Evolutionary conservation across 64 coral and sea anemone species (phyloP).

Genomic region (Pocillopora damicornis): DNA sequence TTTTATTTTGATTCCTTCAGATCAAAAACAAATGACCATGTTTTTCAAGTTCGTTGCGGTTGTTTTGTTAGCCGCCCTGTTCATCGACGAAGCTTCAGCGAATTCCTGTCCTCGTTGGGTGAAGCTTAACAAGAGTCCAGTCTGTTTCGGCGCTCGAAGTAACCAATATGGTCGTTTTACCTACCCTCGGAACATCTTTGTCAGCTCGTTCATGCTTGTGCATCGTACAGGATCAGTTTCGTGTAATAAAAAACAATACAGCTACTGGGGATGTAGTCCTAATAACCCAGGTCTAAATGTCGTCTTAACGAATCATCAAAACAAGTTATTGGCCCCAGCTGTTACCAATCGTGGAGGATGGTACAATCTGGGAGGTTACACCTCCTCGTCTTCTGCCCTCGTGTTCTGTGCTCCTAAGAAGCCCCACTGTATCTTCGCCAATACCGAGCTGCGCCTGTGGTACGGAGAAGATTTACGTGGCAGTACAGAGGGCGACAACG

Average conservation of each 20-base stretch:
- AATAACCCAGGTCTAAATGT: neutral
- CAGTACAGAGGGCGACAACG: too few relatives aligned
- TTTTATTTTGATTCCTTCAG: neutral
- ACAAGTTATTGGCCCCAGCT: neutral
- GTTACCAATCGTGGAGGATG: too few relatives aligned
- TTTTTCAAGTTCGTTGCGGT: neutral
- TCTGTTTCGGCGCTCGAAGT: too few relatives aligned
- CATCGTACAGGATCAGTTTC: too few relatives aligned
- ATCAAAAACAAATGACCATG: neutral
- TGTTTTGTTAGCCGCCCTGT: neutral
- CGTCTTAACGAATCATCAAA: neutral
- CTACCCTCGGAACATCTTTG: too few relatives aligned
- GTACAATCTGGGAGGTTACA: too few relatives aligned
- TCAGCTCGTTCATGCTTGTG: too few relatives aligned
- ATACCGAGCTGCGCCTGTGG: neutral
- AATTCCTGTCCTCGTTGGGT: neutral
- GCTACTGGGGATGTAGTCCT: too few relatives aligned
- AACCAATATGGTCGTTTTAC: too few relatives aligned
- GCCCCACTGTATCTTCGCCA: neutral
- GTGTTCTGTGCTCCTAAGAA: neutral
- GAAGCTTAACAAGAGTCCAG: too few relatives aligned
- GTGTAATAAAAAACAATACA: too few relatives aligned
- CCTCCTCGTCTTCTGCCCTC: too few relatives aligned
- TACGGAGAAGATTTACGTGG: neutral
- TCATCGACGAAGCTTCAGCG: neutral